These are phyloP conservation scores for Galerucella nymphaeae DNA, from an alignment of 2,888 invertebrate species.

Conservation along the genomic window DNA sequence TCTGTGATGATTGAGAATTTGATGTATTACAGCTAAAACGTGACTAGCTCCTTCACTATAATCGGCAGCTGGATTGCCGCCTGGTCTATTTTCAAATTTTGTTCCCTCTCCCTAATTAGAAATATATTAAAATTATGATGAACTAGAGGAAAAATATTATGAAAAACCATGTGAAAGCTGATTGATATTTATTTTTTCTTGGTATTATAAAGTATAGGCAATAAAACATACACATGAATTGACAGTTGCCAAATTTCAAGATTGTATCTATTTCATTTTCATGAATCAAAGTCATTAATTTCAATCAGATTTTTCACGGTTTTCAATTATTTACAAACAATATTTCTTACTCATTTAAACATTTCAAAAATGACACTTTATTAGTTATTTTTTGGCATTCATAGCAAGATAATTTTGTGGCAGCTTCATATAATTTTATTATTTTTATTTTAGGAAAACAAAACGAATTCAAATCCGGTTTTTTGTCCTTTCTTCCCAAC, in stretches of 20 bases:
- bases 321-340: slow-evolving; percentile 7
- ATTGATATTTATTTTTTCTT: background rate
- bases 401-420: too few species aligned
- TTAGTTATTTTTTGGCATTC: too few species aligned
- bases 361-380: background rate
- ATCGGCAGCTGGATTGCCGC: slow-evolving; percentile 91
- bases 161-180: background rate
- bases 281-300: background rate
- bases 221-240: too few species aligned
- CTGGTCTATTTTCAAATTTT: slow-evolving; percentile 69
- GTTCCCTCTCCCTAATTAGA: slow-evolving; percentile 64
- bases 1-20: slow-evolving; percentile 94
- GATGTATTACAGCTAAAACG: slow-evolving; percentile 95
- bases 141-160: background rate
- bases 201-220: too few species aligned
- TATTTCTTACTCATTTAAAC: background rate
- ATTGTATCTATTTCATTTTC: too few species aligned
- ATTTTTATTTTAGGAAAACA: too few species aligned
- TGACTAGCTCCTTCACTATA: slow-evolving; percentile 97
- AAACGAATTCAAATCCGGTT: too few species aligned
- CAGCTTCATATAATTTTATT: too few species aligned
- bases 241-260: too few species aligned
- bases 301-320: slow-evolving; percentile 4
- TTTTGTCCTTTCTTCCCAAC: too few species aligned
- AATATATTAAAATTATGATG: background rate